Percentiles rank a stretch among this genome's conserved stretches.
Conservation (phyloP, 2,797 vertebrate species). For the Picus viridis region DNA sequence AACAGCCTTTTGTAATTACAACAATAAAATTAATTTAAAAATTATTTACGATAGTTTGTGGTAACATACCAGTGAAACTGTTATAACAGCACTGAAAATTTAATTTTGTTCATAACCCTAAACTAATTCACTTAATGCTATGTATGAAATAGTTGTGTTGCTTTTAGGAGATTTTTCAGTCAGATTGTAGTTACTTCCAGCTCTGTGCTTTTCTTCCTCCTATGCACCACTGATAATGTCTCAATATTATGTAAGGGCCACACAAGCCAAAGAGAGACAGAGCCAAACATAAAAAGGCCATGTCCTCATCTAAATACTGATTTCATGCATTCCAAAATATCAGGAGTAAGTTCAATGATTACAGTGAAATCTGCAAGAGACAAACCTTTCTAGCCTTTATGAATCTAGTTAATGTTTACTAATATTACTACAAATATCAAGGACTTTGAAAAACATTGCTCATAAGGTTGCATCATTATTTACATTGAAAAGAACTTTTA, state of each 20-base stretch:
- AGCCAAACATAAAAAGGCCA: not conserved
- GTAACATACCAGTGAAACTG: not conserved
- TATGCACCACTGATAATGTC: not conserved
- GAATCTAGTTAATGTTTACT: not conserved
- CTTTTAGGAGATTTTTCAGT: conserved; percentile 34
- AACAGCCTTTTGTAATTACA: not conserved
- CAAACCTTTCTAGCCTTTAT: not conserved
- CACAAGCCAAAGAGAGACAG: not conserved
- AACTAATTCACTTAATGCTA: conserved; percentile 9
- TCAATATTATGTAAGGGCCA: not conserved
- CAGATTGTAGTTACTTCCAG: not conserved
- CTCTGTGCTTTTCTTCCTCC: not conserved
- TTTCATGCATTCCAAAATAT: not conserved
- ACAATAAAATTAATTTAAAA: not conserved
- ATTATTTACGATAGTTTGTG: not conserved
- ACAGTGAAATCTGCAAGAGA: not conserved
- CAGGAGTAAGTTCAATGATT: not conserved
- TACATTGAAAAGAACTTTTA: not conserved
- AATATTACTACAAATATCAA: not conserved
- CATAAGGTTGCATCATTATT: not conserved
- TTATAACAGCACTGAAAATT: not conserved
- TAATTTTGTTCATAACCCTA: not conserved
- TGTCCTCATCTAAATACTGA: not conserved
- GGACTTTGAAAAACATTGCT: not conserved
- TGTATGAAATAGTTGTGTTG: conserved; percentile 32